Percentiles rank a stretch among this genome's conserved stretches.
These are phyloP conservation scores for Leptinotarsa texana DNA, from an alignment of 1,140 invertebrate species.

Conservation along the genomic window DNA sequence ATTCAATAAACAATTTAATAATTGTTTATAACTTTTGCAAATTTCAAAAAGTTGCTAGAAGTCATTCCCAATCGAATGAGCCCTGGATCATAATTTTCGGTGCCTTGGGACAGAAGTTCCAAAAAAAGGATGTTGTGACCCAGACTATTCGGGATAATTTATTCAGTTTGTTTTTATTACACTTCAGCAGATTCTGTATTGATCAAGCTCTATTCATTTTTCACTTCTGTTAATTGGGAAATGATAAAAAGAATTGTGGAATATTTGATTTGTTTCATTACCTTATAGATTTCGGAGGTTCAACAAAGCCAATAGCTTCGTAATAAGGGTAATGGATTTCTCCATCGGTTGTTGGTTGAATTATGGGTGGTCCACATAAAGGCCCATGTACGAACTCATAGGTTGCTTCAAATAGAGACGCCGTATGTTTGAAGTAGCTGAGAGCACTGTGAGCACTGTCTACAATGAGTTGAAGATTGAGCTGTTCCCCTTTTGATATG, in stretches of 20 bases:
- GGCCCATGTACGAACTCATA: conserved; percentile 89
- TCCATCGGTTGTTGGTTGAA: conserved; percentile 77
- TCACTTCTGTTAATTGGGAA: too few species aligned
- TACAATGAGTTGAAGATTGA: conserved; percentile 78
- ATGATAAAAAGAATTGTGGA: background rate
- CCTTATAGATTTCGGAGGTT: conserved; percentile 74
- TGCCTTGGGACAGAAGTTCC: too few species aligned
- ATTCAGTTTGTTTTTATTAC: too few species aligned
- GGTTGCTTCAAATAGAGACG: conserved; percentile 78
- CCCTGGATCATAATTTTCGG: too few species aligned
- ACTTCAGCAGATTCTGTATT: too few species aligned
- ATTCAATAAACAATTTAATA: too few species aligned
- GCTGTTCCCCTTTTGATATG: conserved; percentile 74
- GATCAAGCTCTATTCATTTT: too few species aligned
- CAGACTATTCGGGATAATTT: too few species aligned
- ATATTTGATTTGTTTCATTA: conserved; percentile 49
- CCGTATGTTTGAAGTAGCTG: conserved; percentile 83
- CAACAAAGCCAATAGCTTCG: conserved; percentile 77
- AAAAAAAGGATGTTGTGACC: too few species aligned
- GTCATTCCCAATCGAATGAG: too few species aligned
- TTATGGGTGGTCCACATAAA: conserved; percentile 78
- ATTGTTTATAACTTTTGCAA: too few species aligned
- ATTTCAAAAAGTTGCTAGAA: too few species aligned
- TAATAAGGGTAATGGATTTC: conserved; percentile 84
- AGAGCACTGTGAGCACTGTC: conserved; percentile 79